Base-by-base conservation (phyloP, 2,113 vertebrate species). In the Abramis brama region DNA sequence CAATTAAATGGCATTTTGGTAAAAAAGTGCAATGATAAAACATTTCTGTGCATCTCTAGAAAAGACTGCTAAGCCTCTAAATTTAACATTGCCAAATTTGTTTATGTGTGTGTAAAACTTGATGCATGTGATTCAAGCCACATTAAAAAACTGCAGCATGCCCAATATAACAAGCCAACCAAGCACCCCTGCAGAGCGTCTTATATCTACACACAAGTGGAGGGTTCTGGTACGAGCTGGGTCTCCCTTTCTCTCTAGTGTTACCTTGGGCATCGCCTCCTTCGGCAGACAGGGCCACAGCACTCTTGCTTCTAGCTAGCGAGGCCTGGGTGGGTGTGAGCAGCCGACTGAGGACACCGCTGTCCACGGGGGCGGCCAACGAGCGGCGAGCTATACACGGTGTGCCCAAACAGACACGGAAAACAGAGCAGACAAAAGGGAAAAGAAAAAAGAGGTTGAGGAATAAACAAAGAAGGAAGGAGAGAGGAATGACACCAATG, bases 301-400 rank as follows among this genome's bases (percentile, higher is more conserved):
- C 93, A 84, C 96, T 98, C 96, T 96, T 98, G 94, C 96, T 98
- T 94, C 96, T 97, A 95, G 97, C 97, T 95, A 98, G 92, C 88
- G 97, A 97, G 64, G 96, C 95, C 94, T 97, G 96, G 90, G 97
- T 97, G 90, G 97, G 97, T 88, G 94, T 93, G 79, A 98, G 96
- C 88, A 98, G 95, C 87, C 95, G 96, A 93, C 92, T 97, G 95
- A 98, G 94, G 92, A 97, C 88, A 89, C 93, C 95, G 95, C 94
- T 96, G 85, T 97, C 97, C 96, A 94, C 90, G 91, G 95, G 92
- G 94, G 90, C 92, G 92, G 92, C 90, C 91, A 93, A 92, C 86
- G 94, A 92, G 88, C 94, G 95, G 86, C 93, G 96, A 94, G 94
- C 97, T 98, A 93, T 91, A 95, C 94, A 39, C 55, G 95, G 43